These are phyloP conservation scores for Zootermopsis nevadensis DNA, from an alignment of 2,888 invertebrate species.

Conservation along the genomic window DNA sequence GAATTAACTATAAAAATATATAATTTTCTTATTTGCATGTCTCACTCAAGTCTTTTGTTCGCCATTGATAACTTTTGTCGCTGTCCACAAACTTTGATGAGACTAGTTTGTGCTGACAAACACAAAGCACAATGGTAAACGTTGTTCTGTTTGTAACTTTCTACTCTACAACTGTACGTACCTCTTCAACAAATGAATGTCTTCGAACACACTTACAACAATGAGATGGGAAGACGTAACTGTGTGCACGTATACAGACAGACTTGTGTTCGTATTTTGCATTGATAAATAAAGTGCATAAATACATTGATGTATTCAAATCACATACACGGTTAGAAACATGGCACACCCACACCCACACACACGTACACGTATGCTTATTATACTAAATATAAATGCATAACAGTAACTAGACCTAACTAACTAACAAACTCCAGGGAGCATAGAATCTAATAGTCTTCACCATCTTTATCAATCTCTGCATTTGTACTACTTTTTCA, in stretches of 20 bases:
- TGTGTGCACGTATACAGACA: background rate
- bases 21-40: background rate
- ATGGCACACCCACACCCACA: too few relatives aligned
- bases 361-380: too few relatives aligned
- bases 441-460: too few relatives aligned
- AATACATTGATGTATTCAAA: background rate
- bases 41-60: background rate
- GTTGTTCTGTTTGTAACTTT: background rate
- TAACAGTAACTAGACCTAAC: too few relatives aligned
- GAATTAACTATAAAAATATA: background rate
- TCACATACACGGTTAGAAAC: background rate
- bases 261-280: background rate
- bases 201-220: slow-evolving; percentile 27
- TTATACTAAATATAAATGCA: too few relatives aligned
- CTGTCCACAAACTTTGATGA: slow-evolving; percentile 3
- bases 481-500: too few relatives aligned
- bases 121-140: slow-evolving; percentile 5
- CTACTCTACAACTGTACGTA: background rate
- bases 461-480: too few relatives aligned
- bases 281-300: background rate
- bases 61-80: background rate
- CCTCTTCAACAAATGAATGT: slow-evolving; percentile 3
- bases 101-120: background rate
- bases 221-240: background rate
- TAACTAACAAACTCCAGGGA: too few relatives aligned